Conservation (phyloP, 1,140 invertebrate genomes). For the Nymphalis io region DNA sequence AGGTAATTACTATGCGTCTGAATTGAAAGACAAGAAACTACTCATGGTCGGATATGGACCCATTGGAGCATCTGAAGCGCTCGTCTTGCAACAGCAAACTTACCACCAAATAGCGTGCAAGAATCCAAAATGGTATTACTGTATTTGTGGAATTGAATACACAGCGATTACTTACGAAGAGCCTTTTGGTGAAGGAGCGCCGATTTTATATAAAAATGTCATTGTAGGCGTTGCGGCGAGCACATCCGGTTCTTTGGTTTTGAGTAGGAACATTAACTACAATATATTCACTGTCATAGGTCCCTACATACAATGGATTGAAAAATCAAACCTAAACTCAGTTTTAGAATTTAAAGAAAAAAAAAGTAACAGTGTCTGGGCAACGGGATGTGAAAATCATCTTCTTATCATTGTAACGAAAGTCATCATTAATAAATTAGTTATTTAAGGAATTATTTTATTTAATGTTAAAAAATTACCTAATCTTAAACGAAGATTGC, state of each 20-base stretch:
- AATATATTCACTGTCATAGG: conserved; percentile 60
- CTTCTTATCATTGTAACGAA: neutral
- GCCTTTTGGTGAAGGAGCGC: conserved; percentile 58
- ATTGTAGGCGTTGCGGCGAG: conserved; percentile 51
- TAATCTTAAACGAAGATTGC: no score
- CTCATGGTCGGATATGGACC: conserved; percentile 51
- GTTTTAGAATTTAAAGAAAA: conserved; percentile 14
- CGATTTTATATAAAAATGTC: conserved; percentile 48
- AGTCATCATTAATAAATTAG: neutral
- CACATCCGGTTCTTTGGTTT: conserved; percentile 41
- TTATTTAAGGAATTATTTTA: neutral
- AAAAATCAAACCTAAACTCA: conserved; percentile 35
- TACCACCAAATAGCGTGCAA: conserved; percentile 54
- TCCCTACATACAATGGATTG: conserved; percentile 57
- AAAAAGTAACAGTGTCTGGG: neutral
- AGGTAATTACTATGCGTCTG: conserved; percentile 48
- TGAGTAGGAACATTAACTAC: conserved; percentile 44
- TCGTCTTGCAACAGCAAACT: conserved; percentile 49
- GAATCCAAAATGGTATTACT: conserved; percentile 66
- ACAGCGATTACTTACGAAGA: conserved; percentile 37
- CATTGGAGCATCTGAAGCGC: conserved; percentile 29
- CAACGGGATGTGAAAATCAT: neutral
- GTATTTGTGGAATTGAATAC: conserved; percentile 60
- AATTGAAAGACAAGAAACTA: conserved; percentile 50
- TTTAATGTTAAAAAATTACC: no score